phyloP scores from a whole-genome alignment of 2,797 vertebrate species.

The Geotrypetes seraphini region DNA sequence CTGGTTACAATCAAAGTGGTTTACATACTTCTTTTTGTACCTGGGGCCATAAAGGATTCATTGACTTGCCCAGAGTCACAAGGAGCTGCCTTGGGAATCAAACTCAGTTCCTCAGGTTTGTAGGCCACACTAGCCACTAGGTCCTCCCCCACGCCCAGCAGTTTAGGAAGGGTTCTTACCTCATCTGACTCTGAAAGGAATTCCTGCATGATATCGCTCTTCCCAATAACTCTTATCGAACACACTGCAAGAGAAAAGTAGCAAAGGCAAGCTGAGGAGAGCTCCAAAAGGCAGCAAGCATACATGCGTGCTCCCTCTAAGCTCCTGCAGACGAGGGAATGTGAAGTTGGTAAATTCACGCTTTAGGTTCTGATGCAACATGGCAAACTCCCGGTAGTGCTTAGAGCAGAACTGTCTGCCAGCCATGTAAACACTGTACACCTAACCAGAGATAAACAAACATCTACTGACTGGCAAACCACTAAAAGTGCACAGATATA shows the following conservation, averaged over 20 bases:
- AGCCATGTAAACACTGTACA: conserved; percentile 93
- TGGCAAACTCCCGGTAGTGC: conserved; percentile 86
- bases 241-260: conserved; percentile 56
- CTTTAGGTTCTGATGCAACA: conserved; percentile 91
- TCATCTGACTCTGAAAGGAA: conserved; percentile 94
- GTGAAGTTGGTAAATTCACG: conserved; percentile 85
- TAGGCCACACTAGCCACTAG: no score
- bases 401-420: conserved; percentile 91
- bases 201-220: conserved; percentile 96
- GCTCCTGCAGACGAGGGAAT: conserved; percentile 85
- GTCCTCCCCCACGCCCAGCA: no score
- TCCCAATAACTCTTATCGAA: conserved; percentile 87
- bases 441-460: no score
- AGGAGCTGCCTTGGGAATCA: no score
- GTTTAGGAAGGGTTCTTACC: conserved; percentile 47
- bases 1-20: no score
- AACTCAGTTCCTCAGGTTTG: no score
- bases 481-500: no score
- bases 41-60: no score
- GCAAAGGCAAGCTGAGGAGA: background rate
- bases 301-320: conserved; percentile 47
- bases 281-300: no score
- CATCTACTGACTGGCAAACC: no score
- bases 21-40: no score
- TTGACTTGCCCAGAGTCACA: no score